Evolutionary conservation across 2,113 vertebrate genomes (phyloP), one percentile per base, ranked within the genome.

Genomic region (Hirundichthys speculiger): DNA sequence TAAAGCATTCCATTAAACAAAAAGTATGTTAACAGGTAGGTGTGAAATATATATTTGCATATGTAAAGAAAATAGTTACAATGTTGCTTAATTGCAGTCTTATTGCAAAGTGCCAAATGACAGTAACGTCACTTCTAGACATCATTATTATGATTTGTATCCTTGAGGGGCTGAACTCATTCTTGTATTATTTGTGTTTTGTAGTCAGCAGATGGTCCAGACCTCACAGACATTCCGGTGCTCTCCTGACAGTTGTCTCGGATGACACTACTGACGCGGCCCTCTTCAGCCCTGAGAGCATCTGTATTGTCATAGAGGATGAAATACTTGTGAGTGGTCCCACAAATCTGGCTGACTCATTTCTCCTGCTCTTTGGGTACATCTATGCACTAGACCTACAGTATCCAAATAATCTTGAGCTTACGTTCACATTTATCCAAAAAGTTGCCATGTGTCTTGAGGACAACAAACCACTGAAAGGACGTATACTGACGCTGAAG

Each of bases 241-340:
- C 39, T 41, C 39, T 13, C 39, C 39, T 41, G 14, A 41, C 5
- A 7, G 13, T 3, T 41, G 39, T 12, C 39, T 41, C 14, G 39
- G 39, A 15, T 41, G 39, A 41, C 39, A 7, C 39, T 41, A 12
- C 14, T 12, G 14, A 13, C 11, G 39, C 13, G 11, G 39, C 39
- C 39, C 11, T 41, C 39, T 41, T 52, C 16, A 11, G 27, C 25
- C 15, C 50, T 52, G 50, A 52, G 25, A 52, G 50, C 25, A 52
- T 52, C 50, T 34, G 25, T 34, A 18, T 27, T 34, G 50, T 52
- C 10, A 13, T 54, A n/a, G 52, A 66, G 43, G 52, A 56, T 55
- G 42, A 56, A 18, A 67, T 67, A 51, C 46, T 59, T 58, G 45
- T 67, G 54, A 59, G 55, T 51, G 65, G 47, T 42, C 54, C 46